These are phyloP conservation scores for Channa maculata DNA, from an alignment of 2,113 vertebrate species.

Conservation along the genomic window DNA sequence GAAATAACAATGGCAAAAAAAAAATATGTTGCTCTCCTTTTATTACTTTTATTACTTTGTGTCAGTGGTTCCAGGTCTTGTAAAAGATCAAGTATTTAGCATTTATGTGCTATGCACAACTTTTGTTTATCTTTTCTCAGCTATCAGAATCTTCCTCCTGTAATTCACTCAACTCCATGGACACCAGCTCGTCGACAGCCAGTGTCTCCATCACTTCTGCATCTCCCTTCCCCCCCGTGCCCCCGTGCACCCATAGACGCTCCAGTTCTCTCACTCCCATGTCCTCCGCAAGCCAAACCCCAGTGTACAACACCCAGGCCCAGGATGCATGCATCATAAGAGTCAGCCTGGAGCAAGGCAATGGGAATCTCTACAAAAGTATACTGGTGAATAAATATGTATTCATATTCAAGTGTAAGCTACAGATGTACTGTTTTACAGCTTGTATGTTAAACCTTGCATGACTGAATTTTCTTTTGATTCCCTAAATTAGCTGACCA, in stretches of 20 bases:
- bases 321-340: slow-evolving; percentile 91
- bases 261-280: slow-evolving; percentile 79
- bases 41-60: neutral
- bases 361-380: slow-evolving; percentile 95
- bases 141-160: slow-evolving; percentile 87
- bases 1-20: too few relatives aligned
- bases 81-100: neutral
- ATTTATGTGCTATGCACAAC: neutral
- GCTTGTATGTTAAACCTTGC: neutral
- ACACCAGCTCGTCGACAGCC: slow-evolving; percentile 84
- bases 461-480: neutral
- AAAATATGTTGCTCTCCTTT: too few relatives aligned
- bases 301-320: slow-evolving; percentile 89
- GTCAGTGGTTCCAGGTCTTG: neutral
- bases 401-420: neutral
- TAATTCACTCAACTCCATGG: slow-evolving; percentile 86
- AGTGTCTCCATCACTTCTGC: slow-evolving; percentile 74
- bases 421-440: neutral
- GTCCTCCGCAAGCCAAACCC: slow-evolving; percentile 72
- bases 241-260: slow-evolving; percentile 80
- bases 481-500: slow-evolving; percentile 85
- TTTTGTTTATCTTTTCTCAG: slow-evolving; percentile 65
- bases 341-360: slow-evolving; percentile 88
- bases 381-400: slow-evolving; percentile 86
- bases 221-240: slow-evolving; percentile 65